Conservation (phyloP, 2,113 vertebrate genomes). For the Shinisaurus crocodilurus region DNA sequence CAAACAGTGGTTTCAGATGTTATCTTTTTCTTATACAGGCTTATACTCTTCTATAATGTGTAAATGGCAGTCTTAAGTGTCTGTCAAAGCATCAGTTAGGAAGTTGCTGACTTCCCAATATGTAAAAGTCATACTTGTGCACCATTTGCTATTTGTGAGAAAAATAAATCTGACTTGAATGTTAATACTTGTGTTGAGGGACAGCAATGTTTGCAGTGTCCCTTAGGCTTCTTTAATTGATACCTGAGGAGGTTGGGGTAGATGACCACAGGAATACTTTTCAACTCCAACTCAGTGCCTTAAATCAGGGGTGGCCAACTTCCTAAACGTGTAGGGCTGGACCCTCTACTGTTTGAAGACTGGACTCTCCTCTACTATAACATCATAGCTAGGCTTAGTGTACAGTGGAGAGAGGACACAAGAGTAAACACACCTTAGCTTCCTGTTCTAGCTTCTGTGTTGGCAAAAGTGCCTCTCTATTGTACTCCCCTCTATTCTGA, state of each 20-base stretch:
- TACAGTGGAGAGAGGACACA: not conserved
- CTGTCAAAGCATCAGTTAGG: not conserved
- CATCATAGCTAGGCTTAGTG: not conserved
- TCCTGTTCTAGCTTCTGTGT: not conserved
- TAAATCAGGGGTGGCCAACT: not conserved
- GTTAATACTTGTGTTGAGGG: not conserved
- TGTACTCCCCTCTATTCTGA: not conserved
- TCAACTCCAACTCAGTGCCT: not conserved
- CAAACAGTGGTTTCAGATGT: not conserved
- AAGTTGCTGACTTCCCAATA: not conserved
- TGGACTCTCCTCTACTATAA: not conserved
- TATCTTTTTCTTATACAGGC: not conserved
- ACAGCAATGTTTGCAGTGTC: not conserved
- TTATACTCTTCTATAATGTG: not conserved
- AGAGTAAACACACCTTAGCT: not conserved
- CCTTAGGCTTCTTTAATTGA: not conserved
- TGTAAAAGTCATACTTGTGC: not conserved
- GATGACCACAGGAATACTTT: not conserved
- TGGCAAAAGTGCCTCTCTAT: not conserved
- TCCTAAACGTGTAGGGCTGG: not conserved
- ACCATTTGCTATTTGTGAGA: not conserved
- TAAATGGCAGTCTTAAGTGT: not conserved
- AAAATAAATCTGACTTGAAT: not conserved
- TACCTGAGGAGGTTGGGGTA: not conserved
- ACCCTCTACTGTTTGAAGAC: not conserved